Evolutionary conservation across 2,113 vertebrate genomes (phyloP).

Genomic region (Cervus canadensis): DNA sequence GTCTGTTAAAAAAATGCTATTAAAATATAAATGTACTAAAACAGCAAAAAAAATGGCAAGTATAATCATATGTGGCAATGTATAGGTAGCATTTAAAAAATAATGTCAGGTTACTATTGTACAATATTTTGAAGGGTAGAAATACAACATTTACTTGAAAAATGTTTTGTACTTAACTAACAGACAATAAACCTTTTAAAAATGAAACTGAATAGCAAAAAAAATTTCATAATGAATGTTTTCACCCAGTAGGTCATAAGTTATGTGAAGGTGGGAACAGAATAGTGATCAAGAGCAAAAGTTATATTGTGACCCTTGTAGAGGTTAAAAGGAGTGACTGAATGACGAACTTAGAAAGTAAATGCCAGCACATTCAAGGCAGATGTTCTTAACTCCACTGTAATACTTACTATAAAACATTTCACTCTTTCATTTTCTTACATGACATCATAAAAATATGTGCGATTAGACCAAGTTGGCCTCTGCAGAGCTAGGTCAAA

Average conservation of each 20-base stretch:
- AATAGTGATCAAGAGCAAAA: not conserved
- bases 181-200: not conserved
- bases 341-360: not conserved
- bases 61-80: not conserved
- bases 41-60: not conserved
- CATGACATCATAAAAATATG: slow-evolving; percentile 32
- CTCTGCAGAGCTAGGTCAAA: slow-evolving; percentile 28
- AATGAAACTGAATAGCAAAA: not conserved
- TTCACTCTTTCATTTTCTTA: slow-evolving; percentile 44
- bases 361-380: not conserved
- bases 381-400: slow-evolving; percentile 3
- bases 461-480: slow-evolving; percentile 24
- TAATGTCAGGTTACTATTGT: not conserved
- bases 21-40: not conserved
- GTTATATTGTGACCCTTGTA: not conserved
- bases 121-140: not conserved
- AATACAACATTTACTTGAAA: not conserved
- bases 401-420: slow-evolving; percentile 22
- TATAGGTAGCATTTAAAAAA: not conserved
- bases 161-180: not conserved
- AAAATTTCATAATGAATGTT: not conserved
- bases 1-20: not conserved
- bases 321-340: not conserved
- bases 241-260: not conserved
- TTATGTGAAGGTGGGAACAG: not conserved